Evolutionary conservation across 2,797 vertebrate genomes (phyloP).

Genomic region (Sebastes reedi): DNA sequence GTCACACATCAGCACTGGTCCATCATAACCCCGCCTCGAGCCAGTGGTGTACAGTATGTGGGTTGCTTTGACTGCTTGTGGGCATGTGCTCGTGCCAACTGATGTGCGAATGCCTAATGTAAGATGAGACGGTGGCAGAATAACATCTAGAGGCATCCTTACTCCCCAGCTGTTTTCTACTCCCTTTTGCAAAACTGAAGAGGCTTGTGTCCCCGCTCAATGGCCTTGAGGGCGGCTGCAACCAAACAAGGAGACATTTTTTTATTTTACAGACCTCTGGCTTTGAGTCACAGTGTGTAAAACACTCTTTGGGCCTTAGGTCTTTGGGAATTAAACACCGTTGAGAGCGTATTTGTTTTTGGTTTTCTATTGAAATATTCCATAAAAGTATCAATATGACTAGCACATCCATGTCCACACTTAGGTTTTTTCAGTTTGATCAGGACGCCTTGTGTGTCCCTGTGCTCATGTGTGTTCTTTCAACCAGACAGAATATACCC

Average conservation of each 20-base stretch:
- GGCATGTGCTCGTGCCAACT: slow-evolving; percentile 59
- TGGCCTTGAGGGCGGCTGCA: slow-evolving; percentile 38
- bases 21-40: slow-evolving; percentile 21
- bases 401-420: not conserved
- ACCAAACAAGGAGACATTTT: slow-evolving; percentile 48
- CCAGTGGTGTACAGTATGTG: slow-evolving; percentile 39
- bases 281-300: slow-evolving; percentile 36
- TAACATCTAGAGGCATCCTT: slow-evolving; percentile 66
- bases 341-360: not conserved
- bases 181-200: slow-evolving; percentile 41
- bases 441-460: not conserved
- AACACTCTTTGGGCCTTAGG: slow-evolving; percentile 35
- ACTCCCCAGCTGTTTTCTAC: slow-evolving; percentile 66
- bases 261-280: slow-evolving; percentile 58
- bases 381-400: not conserved
- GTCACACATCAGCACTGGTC: slow-evolving; percentile 26
- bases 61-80: slow-evolving; percentile 56
- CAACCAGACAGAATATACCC: not conserved
- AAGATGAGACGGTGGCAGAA: slow-evolving; percentile 71
- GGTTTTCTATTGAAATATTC: not conserved
- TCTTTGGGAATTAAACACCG: slow-evolving; percentile 20
- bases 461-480: not conserved
- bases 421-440: not conserved
- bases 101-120: slow-evolving; percentile 67
- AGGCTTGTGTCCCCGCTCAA: slow-evolving; percentile 37